Base-by-base conservation (phyloP, 2,888 invertebrate genomes). In the Hirtodrosophila trivittata region DNA sequence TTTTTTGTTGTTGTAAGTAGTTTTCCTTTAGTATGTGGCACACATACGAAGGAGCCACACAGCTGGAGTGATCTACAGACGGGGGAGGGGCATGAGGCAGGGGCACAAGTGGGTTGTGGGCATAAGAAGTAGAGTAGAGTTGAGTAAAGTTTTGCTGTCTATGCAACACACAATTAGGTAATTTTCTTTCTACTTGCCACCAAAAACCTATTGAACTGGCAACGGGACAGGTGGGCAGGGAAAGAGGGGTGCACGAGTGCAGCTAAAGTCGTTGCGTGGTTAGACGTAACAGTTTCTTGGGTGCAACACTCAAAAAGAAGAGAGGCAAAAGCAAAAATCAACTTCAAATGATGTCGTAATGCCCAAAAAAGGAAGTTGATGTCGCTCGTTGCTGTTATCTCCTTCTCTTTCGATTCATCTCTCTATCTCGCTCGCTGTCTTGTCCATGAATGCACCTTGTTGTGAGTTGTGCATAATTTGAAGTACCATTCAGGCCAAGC, bases 81-180 rank as follows among this genome's bases (percentile, higher is more conserved):
- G 21, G 13, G 12, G 9, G 6, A 8, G 9, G 12, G 9, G 18
- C 7, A 6, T 9, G 12, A 14, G 12, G 9, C 0, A 6, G 33
- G 21, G 10, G 45, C 46, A 70, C 62, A 66, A 60, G 65, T 55
- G 76, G 72, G 45, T 28, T 49, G 39, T 62, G 54, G 49, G 45
- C 47, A 47, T 50, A 69, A 70, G 58, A 71, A 85, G 72, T 82
- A 76, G 81, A 77, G 74, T 80, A 80, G 71, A 71, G 69, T 74
- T 77, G 77, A 58, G 63, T 72, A 72, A 77, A 72, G 35, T 59
- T 49, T 30, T 46, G 55, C 60, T 67, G 80, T 63, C 80, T 65
- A 78, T 77, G 80, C 85, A 82, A 83, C 75, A 86, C 75, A 86
- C 86, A 86, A 86, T 86, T 86, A 86, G 87, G 87, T 86, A 86